A percentile compares a stretch with the other conserved stretches of the same genome.
Conservation (phyloP, 2,113 vertebrate species). For the Indicator maculatus region DNA sequence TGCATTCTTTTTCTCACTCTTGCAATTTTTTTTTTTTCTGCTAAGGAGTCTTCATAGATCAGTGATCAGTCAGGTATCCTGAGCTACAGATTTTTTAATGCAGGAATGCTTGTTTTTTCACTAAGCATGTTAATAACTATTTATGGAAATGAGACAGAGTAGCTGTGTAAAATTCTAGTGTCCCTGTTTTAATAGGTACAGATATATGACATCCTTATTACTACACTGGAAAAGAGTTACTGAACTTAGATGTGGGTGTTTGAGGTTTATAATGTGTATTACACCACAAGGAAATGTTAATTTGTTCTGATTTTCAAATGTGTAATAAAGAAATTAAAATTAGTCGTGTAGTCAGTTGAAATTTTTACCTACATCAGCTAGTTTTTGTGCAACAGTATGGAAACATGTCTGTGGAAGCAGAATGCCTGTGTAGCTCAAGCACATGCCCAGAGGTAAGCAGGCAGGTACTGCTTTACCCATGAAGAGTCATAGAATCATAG, state of each 20-base stretch:
- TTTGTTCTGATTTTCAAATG: neutral
- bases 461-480: neutral
- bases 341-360: neutral
- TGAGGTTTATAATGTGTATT: neutral
- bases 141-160: neutral
- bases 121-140: neutral
- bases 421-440: neutral
- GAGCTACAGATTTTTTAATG: neutral
- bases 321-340: neutral
- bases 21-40: neutral
- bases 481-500: neutral
- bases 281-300: neutral
- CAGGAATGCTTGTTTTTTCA: neutral
- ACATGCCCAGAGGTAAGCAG: neutral
- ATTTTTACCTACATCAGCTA: neutral
- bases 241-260: neutral
- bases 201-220: neutral
- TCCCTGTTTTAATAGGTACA: neutral
- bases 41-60: neutral
- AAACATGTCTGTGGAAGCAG: neutral
- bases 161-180: neutral
- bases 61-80: neutral
- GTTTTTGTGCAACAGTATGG: neutral
- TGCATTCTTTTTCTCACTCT: neutral
- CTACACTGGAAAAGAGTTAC: neutral